phyloP scores from a whole-genome alignment of 2,113 vertebrate species.

The Girardinichthys multiradiatus region DNA sequence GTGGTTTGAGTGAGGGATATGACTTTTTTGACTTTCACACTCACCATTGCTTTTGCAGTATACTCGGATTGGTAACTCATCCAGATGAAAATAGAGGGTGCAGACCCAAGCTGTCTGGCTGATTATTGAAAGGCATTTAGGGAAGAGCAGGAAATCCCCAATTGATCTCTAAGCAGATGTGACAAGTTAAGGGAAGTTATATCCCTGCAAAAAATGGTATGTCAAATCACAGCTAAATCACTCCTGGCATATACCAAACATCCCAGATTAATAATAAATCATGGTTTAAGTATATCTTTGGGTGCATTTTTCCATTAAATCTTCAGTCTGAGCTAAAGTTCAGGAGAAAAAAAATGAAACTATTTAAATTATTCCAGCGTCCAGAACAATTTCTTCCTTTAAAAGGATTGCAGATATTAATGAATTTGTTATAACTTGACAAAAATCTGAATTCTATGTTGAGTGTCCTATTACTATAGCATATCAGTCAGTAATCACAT shows the following conservation, averaged over 20 bases:
- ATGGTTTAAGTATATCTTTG: constrained; percentile 37
- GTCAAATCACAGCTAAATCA: constrained; percentile 39
- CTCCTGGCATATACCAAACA: constrained; percentile 40
- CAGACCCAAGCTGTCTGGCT: constrained; percentile 15
- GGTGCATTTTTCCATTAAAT: constrained; percentile 53
- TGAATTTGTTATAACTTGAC: constrained; percentile 29
- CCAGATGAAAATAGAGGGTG: constrained; percentile 2
- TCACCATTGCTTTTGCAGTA: not conserved
- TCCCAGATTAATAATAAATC: constrained; percentile 43
- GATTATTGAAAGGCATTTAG: constrained; percentile 44
- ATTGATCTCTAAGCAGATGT: constrained; percentile 37
- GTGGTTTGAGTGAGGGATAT: constrained; percentile 35
- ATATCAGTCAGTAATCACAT: constrained; percentile 55
- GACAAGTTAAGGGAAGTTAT: constrained; percentile 29
- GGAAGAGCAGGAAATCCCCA: constrained; percentile 31
- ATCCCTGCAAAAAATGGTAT: constrained; percentile 24
- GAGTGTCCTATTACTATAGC: constrained; percentile 34
- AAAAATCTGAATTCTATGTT: constrained; percentile 44
- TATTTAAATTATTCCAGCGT: constrained; percentile 19
- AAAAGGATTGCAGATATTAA: constrained; percentile 21
- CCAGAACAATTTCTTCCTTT: constrained; percentile 5
- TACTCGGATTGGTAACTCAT: not conserved
- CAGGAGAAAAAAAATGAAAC: constrained; percentile 36
- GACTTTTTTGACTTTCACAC: constrained; percentile 33
- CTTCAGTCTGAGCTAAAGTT: constrained; percentile 38